Base-by-base conservation (phyloP, 2,113 vertebrate species). In the Pollachius pollachius region DNA sequence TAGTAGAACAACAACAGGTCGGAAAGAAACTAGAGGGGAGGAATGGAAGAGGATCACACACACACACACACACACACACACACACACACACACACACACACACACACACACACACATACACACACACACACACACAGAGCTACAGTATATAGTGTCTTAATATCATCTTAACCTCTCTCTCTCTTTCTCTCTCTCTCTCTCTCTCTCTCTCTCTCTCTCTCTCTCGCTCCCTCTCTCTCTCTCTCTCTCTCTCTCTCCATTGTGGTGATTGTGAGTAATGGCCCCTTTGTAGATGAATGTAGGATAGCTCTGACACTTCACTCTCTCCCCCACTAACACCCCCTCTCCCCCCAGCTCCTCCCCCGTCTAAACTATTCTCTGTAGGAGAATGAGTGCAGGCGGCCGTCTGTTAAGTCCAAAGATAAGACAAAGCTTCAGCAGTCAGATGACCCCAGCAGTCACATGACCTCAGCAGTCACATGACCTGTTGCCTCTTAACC, bases 371-470 rank as follows among this genome's bases (percentile, higher is more conserved):
- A 71, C 75, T 68, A 81, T 81, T 69, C 68, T 82, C 71, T 71
- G 74, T 70, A 68, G 52, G 80, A 69, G 77, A 81, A 78, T 87
- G 85, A 89, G 89, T 90, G 80, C 71, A 57, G 77, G 81, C 79
- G 4, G 34, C 3, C 81, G 87, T 83, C 84, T 91, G 86, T 89
- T 84, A 78, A 82, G 75, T 89, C 91, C 87, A 92, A 90, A 89
- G 91, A 87, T 91, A 85, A 88, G 82, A 90, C 87, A 92, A 89
- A 91, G 89, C 81, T n/a, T n/a, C n/a, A n/a, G n/a, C n/a, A n/a
- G n/a, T n/a, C n/a, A n/a, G n/a, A n/a, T n/a, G n/a, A n/a, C n/a
- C n/a, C n/a, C n/a, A n/a, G n/a, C n/a, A n/a, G n/a, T n/a, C n/a
- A n/a, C n/a, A n/a, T n/a, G n/a, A n/a, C n/a, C 34, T 37, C 34